Conservation (phyloP, 2,113 vertebrate species). For the Scophthalmus maximus region DNA sequence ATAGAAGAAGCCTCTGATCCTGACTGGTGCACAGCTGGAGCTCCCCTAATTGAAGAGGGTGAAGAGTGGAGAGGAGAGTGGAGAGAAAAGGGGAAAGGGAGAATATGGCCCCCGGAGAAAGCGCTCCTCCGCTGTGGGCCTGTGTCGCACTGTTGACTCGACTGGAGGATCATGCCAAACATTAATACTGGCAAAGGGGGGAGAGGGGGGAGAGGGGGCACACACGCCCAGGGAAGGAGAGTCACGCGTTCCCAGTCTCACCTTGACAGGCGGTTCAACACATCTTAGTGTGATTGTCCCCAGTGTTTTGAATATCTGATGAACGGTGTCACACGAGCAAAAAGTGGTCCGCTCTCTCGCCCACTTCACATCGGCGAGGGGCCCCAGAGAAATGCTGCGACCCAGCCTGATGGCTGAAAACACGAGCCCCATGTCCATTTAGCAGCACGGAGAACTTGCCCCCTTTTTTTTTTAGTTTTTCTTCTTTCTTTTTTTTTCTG, state of each 20-base stretch:
- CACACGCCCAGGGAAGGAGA: not conserved
- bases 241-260: conserved; percentile 35
- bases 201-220: conserved; percentile 20
- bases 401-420: conserved; percentile 43
- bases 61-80: conserved; percentile 73
- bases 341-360: conserved; percentile 37
- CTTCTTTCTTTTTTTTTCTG: no score
- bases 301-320: conserved; percentile 66
- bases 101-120: conserved; percentile 66
- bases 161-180: conserved; percentile 52
- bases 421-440: conserved; percentile 34
- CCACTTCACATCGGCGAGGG: conserved; percentile 64
- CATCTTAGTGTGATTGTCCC: conserved; percentile 38
- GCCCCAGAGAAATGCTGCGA: conserved; percentile 57
- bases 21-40: conserved; percentile 83
- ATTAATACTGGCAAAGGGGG: conserved; percentile 11
- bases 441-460: conserved; percentile 35
- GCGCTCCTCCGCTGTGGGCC: conserved; percentile 55
- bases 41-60: conserved; percentile 81
- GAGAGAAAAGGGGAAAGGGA: conserved; percentile 62
- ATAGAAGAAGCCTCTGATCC: conserved; percentile 84
- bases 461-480: conserved; percentile 38
- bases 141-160: conserved; percentile 30
- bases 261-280: conserved; percentile 25
- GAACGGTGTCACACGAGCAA: conserved; percentile 32